Evolutionary conservation across 2,888 invertebrate genomes (phyloP), one percentile per base, ranked within the genome.

Genomic region (Lapara coniferarum): DNA sequence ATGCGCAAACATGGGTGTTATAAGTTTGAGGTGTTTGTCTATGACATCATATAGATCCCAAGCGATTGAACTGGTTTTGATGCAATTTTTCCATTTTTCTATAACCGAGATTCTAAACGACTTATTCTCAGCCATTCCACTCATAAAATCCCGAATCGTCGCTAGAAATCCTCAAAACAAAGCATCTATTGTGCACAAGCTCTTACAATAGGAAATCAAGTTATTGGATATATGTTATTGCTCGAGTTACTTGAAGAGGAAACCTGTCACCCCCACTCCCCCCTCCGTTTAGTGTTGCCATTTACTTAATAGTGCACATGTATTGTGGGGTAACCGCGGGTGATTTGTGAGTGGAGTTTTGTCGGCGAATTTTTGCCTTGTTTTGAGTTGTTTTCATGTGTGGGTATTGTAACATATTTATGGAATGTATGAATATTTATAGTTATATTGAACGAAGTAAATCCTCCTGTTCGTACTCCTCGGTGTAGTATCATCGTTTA

Each of bases 231-330:
- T 56, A 37, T 59, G 59, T 59, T 59, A 59, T 59, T 59, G 59
- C 46, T 59, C 59, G 56, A 56, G 56, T 59, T 46, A 46, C 16
- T 59, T 46, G 59, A 59, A 46, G 59, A 59, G 59, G 59, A 59
- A 59, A 46, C 46, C 59, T 59, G 59, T 59, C 59, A 59, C 46
- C 44, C 59, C 59, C 46, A 7, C 46, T 16, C 8, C 16, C 8
- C 44, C 16, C 10, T n/a, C 16, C 46, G 59, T 59, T 59, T 59
- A 59, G 59, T 59, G 59, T 59, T 59, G 59, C 59, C 59, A 46
- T 59, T 59, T 59, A 59, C 44, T 44, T 59, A 59, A 59, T 59
- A 59, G 59, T 46, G 59, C 59, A 59, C 59, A 59, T 59, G 59
- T 59, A 59, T 56, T 56, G 59, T 10, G 59, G 19, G 59, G 10